Percentiles rank a stretch among this genome's conserved stretches.
Conservation (phyloP, 2,888 invertebrate species). For the Drosophila siamana region DNA sequence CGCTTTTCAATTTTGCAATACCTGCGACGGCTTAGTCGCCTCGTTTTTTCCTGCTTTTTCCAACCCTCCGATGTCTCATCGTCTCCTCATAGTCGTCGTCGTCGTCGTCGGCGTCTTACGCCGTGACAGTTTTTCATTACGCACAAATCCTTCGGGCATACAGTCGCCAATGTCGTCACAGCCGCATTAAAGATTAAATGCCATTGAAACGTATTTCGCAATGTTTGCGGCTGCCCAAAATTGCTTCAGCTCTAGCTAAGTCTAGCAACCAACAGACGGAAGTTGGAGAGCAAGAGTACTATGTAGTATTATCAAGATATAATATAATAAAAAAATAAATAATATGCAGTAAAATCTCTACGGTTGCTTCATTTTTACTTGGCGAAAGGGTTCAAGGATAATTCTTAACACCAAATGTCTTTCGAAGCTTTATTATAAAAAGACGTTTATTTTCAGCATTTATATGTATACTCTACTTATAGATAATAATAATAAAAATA, state of each 20-base stretch:
- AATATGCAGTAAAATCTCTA: too few species aligned
- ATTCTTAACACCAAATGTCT: too few species aligned
- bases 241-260: slow-evolving; percentile 19
- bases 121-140: slow-evolving; percentile 77
- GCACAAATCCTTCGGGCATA: slow-evolving; percentile 80
- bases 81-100: background rate
- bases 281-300: too few species aligned
- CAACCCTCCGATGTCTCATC: background rate
- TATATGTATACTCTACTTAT: too few species aligned
- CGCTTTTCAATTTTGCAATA: slow-evolving; percentile 75
- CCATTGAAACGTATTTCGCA: slow-evolving; percentile 36
- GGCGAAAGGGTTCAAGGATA: too few species aligned
- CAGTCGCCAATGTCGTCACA: slow-evolving; percentile 60
- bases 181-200: slow-evolving; percentile 56
- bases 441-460: too few species aligned
- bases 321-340: too few species aligned
- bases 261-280: too few species aligned
- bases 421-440: too few species aligned
- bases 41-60: background rate
- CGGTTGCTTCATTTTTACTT: too few species aligned
- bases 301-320: too few species aligned
- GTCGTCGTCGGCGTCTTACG: slow-evolving; percentile 10
- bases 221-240: slow-evolving; percentile 54
- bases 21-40: slow-evolving; percentile 62
- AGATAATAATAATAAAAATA: too few species aligned